Evolutionary conservation across 2,113 vertebrate species (phyloP), one percentile per base, ranked within the genome.

Genomic region (Sisor rabdophorus): DNA sequence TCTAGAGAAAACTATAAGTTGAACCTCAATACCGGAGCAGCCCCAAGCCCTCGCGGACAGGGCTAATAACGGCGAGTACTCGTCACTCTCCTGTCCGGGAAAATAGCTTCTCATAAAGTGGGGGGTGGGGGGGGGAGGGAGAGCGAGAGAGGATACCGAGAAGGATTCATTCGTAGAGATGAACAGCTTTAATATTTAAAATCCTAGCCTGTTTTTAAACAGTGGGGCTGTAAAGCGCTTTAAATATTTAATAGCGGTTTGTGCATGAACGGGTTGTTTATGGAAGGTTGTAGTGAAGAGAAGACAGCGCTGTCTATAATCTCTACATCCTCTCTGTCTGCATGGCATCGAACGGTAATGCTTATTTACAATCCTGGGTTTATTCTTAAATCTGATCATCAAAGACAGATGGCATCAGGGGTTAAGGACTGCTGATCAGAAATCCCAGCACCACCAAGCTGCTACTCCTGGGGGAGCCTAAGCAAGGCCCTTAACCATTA

Each of bases 231-330:
- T n/a, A n/a, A 82, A 84, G 63, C 63, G 63, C 50, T 89, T 80
- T 89, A 84, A 90, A 89, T 87, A 86, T 89, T 89, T 89, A 88
- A 92, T 90, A 82, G 36, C 70, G 30, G 20, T 81, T 87, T 82
- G 80, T 79, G 77, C 81, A 70, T 84, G 83, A 82, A 81, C 72
- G 79, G 84, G 81, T 80, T 86, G 81, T 86, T 87, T 83, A 83
- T 75, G 82, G 77, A 40, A 48, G 80, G 82, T 87, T 84, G 84
- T 85, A 81, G 82, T 54, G 79, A 12, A 52, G 85, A 82, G 85
- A 84, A 83, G 84, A 89, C 88, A 85, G 86, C 77, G 85, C 86
- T 87, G 79, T 90, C 68, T 80, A 78, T 83, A 88, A 88, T 82
- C 81, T 82, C 22, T 50, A 65, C 80, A 77, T 86, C 10, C 84